Evolutionary conservation across 2,113 vertebrate species (phyloP), one percentile per base, ranked within the genome.

Genomic region (Gila orcuttii): DNA sequence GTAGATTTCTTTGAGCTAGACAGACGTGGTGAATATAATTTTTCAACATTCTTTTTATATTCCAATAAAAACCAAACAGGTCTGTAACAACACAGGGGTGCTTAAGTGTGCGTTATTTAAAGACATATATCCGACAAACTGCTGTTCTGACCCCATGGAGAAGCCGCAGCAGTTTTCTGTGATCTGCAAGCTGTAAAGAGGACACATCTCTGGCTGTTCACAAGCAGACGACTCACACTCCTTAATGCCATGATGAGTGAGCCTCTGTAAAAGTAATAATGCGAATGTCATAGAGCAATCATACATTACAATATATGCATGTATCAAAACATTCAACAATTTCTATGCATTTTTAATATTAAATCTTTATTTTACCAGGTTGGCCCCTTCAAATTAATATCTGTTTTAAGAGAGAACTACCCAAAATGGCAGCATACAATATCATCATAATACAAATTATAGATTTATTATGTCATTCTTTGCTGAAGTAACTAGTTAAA

Each of bases 181-280:
- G 92, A 60, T 89, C 94, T 93, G 57, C 79, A 85, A 0, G 90
- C 87, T 12, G 88, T 68, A 23, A 91, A 3, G 12, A 92, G 6
- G 31, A 85, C 86, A 83, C 90, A 86, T 79, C 91, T 91, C 79
- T 89, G 92, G 17, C 90, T 82, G 39, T 86, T 85, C 50, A 83
- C 85, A 77, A 95, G 57, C 5, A 95, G 90, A 47, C 93, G 90
- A 82, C 88, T 86, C 36, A 83, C 59, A 55, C 89, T 88, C 69
- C 94, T 94, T 81, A 95, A 86, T 5, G 95, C 95, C 95, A 96
- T 96, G 80, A 64, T 86, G 80, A 50, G 64, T 74, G 71, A 23
- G 4, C 12, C 10, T 62, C 39, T 80, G 64, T 23, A 45, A 69
- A 59, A 47, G 25, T 15, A 74, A 76, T 4, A 76, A 76, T 4